These are phyloP conservation scores for Adelges cooleyi DNA, from an alignment of 1,140 invertebrate species.

Conservation along the genomic window DNA sequence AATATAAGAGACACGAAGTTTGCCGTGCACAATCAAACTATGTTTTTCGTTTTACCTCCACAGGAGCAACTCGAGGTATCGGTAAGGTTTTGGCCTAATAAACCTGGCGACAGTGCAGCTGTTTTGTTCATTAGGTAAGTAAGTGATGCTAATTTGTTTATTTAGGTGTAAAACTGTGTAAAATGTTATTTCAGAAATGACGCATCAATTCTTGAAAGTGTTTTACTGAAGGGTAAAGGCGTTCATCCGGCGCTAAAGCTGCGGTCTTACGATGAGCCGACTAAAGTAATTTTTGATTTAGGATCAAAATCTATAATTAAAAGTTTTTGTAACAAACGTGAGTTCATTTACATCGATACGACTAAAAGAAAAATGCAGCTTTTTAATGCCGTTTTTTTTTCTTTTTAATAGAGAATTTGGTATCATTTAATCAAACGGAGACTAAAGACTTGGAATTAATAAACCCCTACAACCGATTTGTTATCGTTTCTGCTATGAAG, in stretches of 20 bases:
- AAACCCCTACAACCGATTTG: constrained; percentile 8
- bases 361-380: too few relatives aligned
- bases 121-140: constrained; percentile 14
- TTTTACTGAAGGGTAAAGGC: constrained; percentile 14
- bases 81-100: constrained; percentile 19
- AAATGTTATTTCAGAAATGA: constrained; percentile 7
- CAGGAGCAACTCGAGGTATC: constrained; percentile 16
- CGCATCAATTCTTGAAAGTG: constrained; percentile 18
- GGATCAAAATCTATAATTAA: constrained; percentile 22
- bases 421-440: constrained; percentile 3
- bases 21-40: constrained; percentile 16
- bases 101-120: constrained; percentile 11
- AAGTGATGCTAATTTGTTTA: background rate
- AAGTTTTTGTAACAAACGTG: constrained; percentile 13
- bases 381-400: too few relatives aligned
- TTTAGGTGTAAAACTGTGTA: too few relatives aligned
- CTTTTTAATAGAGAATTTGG: too few relatives aligned
- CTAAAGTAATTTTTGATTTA: constrained; percentile 14
- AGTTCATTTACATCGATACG: too few relatives aligned
- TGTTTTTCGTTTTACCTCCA: constrained; percentile 14
- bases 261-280: too few relatives aligned
- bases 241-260: constrained; percentile 18
- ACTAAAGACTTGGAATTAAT: constrained; percentile 22
- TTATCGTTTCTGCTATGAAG: constrained; percentile 12
- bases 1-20: constrained; percentile 9